Base-by-base conservation (phyloP, 2,113 vertebrate species). In the Sander lucioperca region DNA sequence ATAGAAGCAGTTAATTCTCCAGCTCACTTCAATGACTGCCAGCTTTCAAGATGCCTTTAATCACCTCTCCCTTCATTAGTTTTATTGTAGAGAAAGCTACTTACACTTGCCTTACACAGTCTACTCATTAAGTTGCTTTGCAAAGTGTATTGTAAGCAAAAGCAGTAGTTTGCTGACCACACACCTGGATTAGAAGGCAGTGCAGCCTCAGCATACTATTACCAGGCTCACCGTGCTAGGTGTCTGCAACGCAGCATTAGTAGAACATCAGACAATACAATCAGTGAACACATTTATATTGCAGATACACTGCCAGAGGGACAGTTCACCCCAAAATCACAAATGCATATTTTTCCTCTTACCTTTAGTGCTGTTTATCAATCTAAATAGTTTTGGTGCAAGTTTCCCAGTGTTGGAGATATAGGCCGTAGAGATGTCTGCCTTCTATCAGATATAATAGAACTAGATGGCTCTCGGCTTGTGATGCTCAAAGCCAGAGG, bases 71-170 rank as follows among this genome's bases (percentile, higher is more conserved):
- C 23, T 45, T 81, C 27, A 83, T 88, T 83, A 81, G 70, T 39
- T 69, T 71, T 63, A 83, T 58, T 30, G 58, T 11, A 3, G 3
- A 58, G 70, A 86, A 87, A 89, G 80, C 83, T 84, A 0, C 80
- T 87, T 82, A 57, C 53, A 59, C 3, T 10, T 7, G 19, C 16
- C 23, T 15, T 11, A 23, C 33, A 5, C 15, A 27, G 27, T 79
- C 71, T 16, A 1, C 21, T n/a, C 14, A 25, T 1, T 74, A 53
- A 77, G 23, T 45, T 36, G 43, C 59, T 70, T 62, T 83, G 58
- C 25, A 47, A 70, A 74, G 65, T 71, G 63, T 14, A 6, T 72
- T 13, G 72, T 76, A 61, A 80, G 56, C 7, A 43, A 5, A 77
- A 73, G 83, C 39, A 56, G 21, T 9, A 8, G 61, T 30, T 80